Base-by-base conservation (phyloP, 2,113 vertebrate species). In the Podarcis muralis region DNA sequence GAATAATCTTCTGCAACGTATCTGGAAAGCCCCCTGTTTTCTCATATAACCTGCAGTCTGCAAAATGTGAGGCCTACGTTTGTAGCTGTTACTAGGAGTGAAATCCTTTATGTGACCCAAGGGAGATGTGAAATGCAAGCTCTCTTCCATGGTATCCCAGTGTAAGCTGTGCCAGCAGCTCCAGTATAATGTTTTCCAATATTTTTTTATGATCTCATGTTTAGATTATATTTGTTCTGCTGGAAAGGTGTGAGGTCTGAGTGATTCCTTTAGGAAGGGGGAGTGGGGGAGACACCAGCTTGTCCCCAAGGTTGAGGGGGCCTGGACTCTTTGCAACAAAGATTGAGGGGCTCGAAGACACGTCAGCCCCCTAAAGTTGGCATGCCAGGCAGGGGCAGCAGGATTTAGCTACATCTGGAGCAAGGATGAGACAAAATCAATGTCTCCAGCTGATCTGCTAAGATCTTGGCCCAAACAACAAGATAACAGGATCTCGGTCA, bases 181-280 rank as follows among this genome's bases (percentile, higher is more conserved):
- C 89, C 35, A 84, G 88, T 77, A 18, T 87, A 91, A 90, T 88
- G 76, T 92, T 92, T 95, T 94, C 92, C 88, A 75, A 91, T 91
- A 90, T 89, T 93, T 95, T 95, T 92, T 94, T 89, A 91, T 90
- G 93, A 91, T 92, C 94, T 90, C 91, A 88, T 90, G 40, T 85
- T 93, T 89, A 93, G 91, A 92, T 93, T 87, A 92, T 78, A 90
- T 93, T 90, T 94, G 83, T 89, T 88, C 90, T 93, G 84, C 93
- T 81, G 82, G 48, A 81, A 90, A 94, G 87, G 90, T 91, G 78
- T 86, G 89, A 93, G 94, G 94, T 95, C 93, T 83, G 83, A 87
- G 87, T 68, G 85, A 91, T 92, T 92, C 76, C 22, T 91, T 91
- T 88, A 83, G 91, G 90, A 88, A 80, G 82, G 91, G 85, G 86